Percentiles rank a stretch among this genome's conserved stretches.
These are phyloP conservation scores for Drosophila monieri DNA, from an alignment of 2,888 invertebrate genomes.

Conservation along the genomic window DNA sequence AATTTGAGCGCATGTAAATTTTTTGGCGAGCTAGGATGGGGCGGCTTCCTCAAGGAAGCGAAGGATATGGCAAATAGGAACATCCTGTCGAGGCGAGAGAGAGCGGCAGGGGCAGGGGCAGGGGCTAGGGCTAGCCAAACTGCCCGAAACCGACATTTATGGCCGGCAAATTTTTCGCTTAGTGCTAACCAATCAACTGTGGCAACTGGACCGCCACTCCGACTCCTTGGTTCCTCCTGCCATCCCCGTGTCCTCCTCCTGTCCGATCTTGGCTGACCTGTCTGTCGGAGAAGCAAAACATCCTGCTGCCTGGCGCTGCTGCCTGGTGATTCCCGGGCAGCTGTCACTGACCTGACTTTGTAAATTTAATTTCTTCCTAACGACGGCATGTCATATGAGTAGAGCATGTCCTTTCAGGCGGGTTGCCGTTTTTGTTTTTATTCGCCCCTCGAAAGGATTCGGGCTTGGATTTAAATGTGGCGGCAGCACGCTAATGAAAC, in stretches of 20 bases:
- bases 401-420: constrained; percentile 35
- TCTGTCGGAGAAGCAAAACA: background rate
- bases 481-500: constrained; percentile 36
- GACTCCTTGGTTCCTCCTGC: constrained; percentile 1
- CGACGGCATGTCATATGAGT: constrained; percentile 59
- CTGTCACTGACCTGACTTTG: constrained; percentile 5
- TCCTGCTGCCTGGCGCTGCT: constrained; percentile 5
- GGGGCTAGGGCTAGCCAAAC: background rate
- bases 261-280: constrained; percentile 1
- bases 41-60: background rate
- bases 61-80: constrained; percentile 5
- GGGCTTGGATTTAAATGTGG: constrained; percentile 31
- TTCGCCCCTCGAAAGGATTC: constrained; percentile 15
- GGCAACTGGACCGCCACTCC: constrained; percentile 43
- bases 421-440: constrained; percentile 1
- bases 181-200: constrained; percentile 78
- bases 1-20: constrained; percentile 56
- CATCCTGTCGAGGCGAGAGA: background rate
- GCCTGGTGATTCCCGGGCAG: background rate
- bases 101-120: background rate
- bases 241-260: background rate
- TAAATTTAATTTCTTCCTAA: constrained; percentile 57
- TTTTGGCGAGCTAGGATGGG: constrained; percentile 18
- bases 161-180: constrained; percentile 61
- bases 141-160: constrained; percentile 54